Conservation (phyloP, 2,797 vertebrate genomes). For the Gallinago stenura region DNA sequence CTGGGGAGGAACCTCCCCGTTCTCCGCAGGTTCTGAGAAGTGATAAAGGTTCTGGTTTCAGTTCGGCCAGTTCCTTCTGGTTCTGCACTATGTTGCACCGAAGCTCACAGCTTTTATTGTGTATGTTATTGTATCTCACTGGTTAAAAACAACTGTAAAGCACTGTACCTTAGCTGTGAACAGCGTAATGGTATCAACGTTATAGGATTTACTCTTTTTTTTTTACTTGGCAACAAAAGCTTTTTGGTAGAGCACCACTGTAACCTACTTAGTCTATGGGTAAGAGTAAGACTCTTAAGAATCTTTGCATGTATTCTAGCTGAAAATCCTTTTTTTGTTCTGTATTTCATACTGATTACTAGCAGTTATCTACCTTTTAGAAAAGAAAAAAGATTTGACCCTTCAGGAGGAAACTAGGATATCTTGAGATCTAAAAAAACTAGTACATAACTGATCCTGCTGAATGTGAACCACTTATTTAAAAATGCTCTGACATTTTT, state of each 20-base stretch:
- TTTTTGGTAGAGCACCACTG: slow-evolving; percentile 35
- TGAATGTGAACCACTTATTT: slow-evolving; percentile 5
- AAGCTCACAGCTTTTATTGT: background rate
- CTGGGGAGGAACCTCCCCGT: background rate
- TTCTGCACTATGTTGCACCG: background rate
- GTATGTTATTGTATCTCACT: background rate
- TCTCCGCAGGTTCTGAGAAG: background rate
- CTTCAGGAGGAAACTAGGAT: background rate
- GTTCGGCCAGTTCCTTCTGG: background rate
- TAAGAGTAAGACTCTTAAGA: background rate
- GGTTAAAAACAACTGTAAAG: background rate
- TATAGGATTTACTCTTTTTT: background rate
- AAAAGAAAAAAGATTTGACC: background rate
- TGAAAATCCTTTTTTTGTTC: background rate
- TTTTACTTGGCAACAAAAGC: background rate
- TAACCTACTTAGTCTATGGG: background rate
- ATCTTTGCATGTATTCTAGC: background rate
- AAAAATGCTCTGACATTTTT: background rate
- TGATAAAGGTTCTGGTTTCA: background rate
- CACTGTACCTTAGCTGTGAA: background rate
- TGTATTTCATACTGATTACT: background rate
- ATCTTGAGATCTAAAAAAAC: background rate
- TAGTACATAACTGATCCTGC: background rate
- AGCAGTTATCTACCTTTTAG: background rate
- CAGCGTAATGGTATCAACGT: background rate